phyloP scores from a whole-genome alignment of 2,797 vertebrate species.

The Pangasius macronema region DNA sequence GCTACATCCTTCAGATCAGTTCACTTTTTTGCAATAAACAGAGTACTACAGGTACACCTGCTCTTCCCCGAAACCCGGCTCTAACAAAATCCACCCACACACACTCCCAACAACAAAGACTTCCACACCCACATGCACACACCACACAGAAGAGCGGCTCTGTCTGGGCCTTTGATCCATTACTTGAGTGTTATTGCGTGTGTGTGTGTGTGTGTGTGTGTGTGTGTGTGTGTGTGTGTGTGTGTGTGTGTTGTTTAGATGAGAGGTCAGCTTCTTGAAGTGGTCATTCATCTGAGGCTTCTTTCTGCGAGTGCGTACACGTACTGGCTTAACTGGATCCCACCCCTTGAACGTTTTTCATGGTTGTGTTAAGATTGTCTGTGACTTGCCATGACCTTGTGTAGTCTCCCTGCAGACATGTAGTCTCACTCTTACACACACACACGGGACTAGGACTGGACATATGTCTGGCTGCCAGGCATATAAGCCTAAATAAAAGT shows the following conservation, averaged over 20 bases:
- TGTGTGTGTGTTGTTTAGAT: slow-evolving; percentile 25
- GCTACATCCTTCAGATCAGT: slow-evolving; percentile 39
- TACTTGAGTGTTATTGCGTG: slow-evolving; percentile 31
- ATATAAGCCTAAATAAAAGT: slow-evolving; percentile 23
- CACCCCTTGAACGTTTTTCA: slow-evolving; percentile 35
- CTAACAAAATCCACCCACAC: slow-evolving; percentile 33
- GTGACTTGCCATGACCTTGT: slow-evolving; percentile 19
- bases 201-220: not conserved
- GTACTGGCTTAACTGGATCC: slow-evolving; percentile 30
- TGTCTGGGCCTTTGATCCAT: slow-evolving; percentile 44
- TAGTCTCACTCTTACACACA: not conserved
- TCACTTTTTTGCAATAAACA: slow-evolving; percentile 41
- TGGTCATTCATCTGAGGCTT: slow-evolving; percentile 51
- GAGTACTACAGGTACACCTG: slow-evolving; percentile 51
- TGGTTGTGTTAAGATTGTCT: slow-evolving; percentile 23
- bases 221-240: not conserved
- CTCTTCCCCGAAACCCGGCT: slow-evolving; percentile 28
- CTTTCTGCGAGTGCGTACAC: not conserved
- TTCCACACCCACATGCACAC: slow-evolving; percentile 32
- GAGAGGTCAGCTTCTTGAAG: slow-evolving; percentile 45
- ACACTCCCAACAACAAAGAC: slow-evolving; percentile 40
- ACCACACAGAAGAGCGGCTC: slow-evolving; percentile 12
- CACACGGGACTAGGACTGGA: not conserved
- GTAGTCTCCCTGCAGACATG: slow-evolving; percentile 9
- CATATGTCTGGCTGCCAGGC: not conserved